These are phyloP conservation scores for Sakesphorus luctuosus DNA, from an alignment of 2,113 vertebrate genomes.

Conservation along the genomic window DNA sequence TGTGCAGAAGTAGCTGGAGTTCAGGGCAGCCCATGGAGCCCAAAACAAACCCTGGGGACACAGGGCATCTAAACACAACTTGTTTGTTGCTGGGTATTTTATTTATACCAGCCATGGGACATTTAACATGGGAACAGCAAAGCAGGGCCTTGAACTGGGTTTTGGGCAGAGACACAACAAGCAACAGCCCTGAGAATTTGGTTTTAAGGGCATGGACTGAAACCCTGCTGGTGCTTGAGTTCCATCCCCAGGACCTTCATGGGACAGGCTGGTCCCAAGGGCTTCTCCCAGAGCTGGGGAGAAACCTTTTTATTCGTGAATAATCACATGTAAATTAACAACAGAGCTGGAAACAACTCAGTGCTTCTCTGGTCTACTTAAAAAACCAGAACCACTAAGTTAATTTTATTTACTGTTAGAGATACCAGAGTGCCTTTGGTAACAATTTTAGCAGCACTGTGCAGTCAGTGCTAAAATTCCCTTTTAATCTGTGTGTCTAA, in stretches of 20 bases:
- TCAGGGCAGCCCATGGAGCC: neutral
- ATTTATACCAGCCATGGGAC: neutral
- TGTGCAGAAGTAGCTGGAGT: neutral
- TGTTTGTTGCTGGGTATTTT: neutral
- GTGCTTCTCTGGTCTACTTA: neutral
- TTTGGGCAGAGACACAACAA: neutral
- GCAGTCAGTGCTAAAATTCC: neutral
- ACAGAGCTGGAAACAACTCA: neutral
- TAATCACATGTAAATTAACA: neutral
- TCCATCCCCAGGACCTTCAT: neutral
- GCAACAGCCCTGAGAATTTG: neutral
- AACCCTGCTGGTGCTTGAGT: neutral
- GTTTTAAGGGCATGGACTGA: neutral
- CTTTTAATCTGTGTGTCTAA: neutral
- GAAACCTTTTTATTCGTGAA: neutral
- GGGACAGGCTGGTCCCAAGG: neutral
- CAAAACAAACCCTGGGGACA: neutral
- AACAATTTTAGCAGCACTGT: neutral
- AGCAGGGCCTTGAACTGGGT: neutral
- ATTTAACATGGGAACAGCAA: neutral
- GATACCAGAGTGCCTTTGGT: neutral
- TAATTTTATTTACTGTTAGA: conserved; percentile 29
- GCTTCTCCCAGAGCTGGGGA: neutral
- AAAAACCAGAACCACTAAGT: conserved; percentile 15
- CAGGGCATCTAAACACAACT: neutral